Evolutionary conservation across 2,797 vertebrate species (phyloP).

Genomic region (Gobio occitaniae): DNA sequence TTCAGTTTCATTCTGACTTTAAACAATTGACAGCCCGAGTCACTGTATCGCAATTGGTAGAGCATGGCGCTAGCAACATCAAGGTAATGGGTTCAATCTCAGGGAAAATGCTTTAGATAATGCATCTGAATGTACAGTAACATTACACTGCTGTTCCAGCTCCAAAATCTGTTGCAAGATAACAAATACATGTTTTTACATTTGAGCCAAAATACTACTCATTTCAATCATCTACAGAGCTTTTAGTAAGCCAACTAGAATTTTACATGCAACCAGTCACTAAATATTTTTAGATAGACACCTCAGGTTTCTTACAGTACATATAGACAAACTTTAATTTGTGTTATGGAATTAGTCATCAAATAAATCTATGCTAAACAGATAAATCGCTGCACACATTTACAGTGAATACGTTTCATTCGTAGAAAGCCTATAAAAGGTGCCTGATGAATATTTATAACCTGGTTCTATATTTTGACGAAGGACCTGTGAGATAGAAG

Average conservation of each 20-base stretch:
- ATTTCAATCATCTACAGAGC: neutral
- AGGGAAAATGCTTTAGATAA: neutral
- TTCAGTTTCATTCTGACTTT: too few relatives aligned
- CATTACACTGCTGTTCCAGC: neutral
- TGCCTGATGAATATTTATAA: constrained; percentile 48
- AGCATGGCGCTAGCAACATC: too few relatives aligned
- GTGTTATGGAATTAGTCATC: neutral
- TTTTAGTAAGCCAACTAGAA: neutral
- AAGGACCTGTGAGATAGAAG: constrained; percentile 26
- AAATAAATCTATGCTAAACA: constrained; percentile 13
- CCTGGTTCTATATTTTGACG: constrained; percentile 38
- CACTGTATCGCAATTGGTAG: too few relatives aligned
- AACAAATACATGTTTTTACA: neutral
- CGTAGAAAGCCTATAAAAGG: constrained; percentile 13
- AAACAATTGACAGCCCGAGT: too few relatives aligned
- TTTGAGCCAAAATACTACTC: neutral
- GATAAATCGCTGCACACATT: constrained; percentile 14
- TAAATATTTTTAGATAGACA: neutral
- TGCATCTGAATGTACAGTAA: neutral
- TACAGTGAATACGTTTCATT: constrained; percentile 14
- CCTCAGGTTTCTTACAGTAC: neutral
- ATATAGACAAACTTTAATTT: neutral
- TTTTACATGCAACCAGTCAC: neutral
- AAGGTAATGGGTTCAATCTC: neutral
- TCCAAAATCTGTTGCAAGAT: neutral